Conservation (phyloP, 2,113 vertebrate species). For the Pomatostomus ruficeps region DNA sequence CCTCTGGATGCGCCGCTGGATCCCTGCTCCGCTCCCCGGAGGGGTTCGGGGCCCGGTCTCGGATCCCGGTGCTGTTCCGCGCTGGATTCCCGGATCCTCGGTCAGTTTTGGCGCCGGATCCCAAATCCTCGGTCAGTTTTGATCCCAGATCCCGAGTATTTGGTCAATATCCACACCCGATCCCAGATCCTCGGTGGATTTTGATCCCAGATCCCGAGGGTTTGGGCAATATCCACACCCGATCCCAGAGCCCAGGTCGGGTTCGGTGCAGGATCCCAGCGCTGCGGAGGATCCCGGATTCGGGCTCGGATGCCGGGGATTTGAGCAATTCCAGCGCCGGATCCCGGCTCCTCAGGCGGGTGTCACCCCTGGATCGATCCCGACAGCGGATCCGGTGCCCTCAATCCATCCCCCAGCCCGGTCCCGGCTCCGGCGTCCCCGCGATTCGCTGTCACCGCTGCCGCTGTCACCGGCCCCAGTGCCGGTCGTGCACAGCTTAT, state of each 20-base stretch:
- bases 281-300: neutral
- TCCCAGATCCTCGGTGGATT: accelerated
- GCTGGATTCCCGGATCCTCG: neutral
- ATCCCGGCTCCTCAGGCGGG: neutral
- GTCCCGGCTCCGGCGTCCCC: neutral
- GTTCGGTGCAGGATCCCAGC: neutral
- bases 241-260: neutral
- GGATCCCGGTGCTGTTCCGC: neutral
- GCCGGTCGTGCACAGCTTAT: neutral
- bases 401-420: neutral
- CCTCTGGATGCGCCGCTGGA: neutral
- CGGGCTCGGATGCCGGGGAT: neutral
- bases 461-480: neutral
- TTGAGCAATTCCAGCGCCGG: neutral
- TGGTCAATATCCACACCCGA: neutral
- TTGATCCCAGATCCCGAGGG: neutral
- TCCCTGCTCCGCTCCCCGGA: neutral
- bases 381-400: neutral
- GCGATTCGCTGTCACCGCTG: neutral
- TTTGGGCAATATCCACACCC: neutral
- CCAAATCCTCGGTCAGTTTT: neutral
- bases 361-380: neutral
- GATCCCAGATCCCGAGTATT: neutral
- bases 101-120: neutral
- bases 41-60: neutral